Base-by-base conservation (phyloP, 2,797 vertebrate genomes). In the Bovichtus diacanthus region DNA sequence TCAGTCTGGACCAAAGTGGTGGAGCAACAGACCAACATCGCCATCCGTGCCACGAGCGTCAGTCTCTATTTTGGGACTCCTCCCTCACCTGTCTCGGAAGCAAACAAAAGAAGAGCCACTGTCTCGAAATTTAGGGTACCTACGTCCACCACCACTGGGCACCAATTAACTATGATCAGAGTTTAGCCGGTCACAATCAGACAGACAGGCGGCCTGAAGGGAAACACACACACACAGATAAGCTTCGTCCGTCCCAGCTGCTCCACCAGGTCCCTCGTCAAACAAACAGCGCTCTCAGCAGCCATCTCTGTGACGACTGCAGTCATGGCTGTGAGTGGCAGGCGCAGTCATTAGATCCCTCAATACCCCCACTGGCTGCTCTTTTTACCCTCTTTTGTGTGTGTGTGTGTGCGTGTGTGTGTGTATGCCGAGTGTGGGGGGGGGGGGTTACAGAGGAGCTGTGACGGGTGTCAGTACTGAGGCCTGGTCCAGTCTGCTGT, bases 281-380 rank as follows among this genome's bases (percentile, higher is more conserved):
- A 85, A 84, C 86, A 84, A 85, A 64, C 81, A 84, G 83, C 47
- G 46, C 62, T 44, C 80, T 76, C 78, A 46, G 78, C 84, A 81
- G 54, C 75, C 78, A 53, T 84, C 68, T 82, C 78, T 46, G 62
- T 81, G 83, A 88, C n/a, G 70, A 84, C 80, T 31, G 71, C 74
- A 71, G 80, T 60, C 74, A 38, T 27, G 78, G 81, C 83, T 87
- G 83, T 90, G 89, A 92, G 81, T 92, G 88, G 88, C 92, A 91
- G 90, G 70, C 66, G 9, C 69, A 87, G 85, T 92, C 87, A 93
- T 92, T 86, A 89, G 74, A 89, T 90, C 82, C 83, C 80, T 59
- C 16, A 61, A 90, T 79, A 66, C 73, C 81, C 93, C 92, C 90
- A 85, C 75, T 93, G 91, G 90, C 91, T 90, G 91, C 91, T 93